phyloP scores from a whole-genome alignment of 1,140 invertebrate genomes.

The Meloidogyne exigua region DNA sequence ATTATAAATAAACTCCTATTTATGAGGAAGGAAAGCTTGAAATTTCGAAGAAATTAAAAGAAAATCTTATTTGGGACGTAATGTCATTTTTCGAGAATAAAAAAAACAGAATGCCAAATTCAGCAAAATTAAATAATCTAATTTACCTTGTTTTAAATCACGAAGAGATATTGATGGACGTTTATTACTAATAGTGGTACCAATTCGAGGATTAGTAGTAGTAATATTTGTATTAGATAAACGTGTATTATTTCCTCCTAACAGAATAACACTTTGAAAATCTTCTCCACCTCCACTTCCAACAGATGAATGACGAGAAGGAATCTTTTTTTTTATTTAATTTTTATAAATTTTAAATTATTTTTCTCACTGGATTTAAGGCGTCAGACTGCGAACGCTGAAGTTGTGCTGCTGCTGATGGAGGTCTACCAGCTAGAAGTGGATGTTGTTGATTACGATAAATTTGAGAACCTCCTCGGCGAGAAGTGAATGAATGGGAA shows the following conservation, averaged over 20 bases:
- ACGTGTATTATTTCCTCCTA: constrained; percentile 3
- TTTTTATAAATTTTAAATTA: background rate
- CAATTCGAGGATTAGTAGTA: background rate
- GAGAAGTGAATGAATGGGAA: background rate
- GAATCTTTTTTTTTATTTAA: background rate
- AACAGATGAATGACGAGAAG: constrained; percentile 22
- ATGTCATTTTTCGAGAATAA: background rate
- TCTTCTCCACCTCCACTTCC: background rate
- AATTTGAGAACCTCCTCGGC: constrained; percentile 9
- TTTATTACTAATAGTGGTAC: background rate
- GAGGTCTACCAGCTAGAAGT: constrained; percentile 10
- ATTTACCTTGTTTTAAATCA: constrained; percentile 15
- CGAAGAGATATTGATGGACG: constrained; percentile 14
- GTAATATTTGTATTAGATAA: background rate
- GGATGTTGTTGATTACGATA: constrained; percentile 9
- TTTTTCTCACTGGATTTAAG: constrained; percentile 8
- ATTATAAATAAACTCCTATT: background rate
- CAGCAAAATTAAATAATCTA: constrained; percentile 1
- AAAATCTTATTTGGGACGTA: background rate
- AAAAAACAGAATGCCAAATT: background rate
- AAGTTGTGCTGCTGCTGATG: constrained; percentile 14
- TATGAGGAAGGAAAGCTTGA: background rate
- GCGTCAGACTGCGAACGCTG: constrained; percentile 39
- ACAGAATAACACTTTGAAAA: constrained; percentile 3
- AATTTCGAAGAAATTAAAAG: background rate